Base-by-base conservation (phyloP, 2,888 invertebrate genomes). In the Ophion ventricosus region DNA sequence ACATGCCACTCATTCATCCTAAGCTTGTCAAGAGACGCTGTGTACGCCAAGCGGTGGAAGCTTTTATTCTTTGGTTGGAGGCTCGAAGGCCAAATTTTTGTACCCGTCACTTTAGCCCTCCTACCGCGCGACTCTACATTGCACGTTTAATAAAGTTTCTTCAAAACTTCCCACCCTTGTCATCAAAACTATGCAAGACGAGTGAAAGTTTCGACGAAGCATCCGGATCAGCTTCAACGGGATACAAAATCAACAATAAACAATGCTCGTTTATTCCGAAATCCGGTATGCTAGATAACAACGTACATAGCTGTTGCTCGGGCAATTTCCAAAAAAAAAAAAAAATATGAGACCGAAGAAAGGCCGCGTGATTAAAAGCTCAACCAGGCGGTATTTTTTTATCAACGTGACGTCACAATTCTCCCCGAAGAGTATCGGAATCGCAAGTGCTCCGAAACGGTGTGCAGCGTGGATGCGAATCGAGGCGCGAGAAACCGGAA, bases 11-110 rank as follows among this genome's bases (percentile, higher is more conserved):
- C 73, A 61, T 73, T 76, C 66, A 67, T 66, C 70, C 61, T 74
- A 75, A 70, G 23, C 43, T 69, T 54, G 66, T 73, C 54, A 79
- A 80, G 76, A 63, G 40, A 63, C 43, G 61, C 59, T 40, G 59
- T 80, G 67, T 57, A 69, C 67, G 73, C 67, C 61, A 56, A 56
- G 54, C 25, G 17, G 3, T 17, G 20, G 23, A 14, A 7, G 35
- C n/a, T 72, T 70, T 56, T 70, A 5, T 14, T 7, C 20, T 35
- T 2, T 17, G 35, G 25, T 29, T 8, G 40, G 40, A 23, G 35
- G 2, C 57, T 70, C 35, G 40, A 20, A 14, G 40, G 23, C 23
- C 7, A 73, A 59, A 61, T 43, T 26, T 73, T 61, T 43, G 2
- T 73, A 3, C 49, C 7, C 59, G 40, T 10, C 40, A 17, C 17